Evolutionary conservation across 2,888 invertebrate species (phyloP).

Genomic region (Onchidella celtica): DNA sequence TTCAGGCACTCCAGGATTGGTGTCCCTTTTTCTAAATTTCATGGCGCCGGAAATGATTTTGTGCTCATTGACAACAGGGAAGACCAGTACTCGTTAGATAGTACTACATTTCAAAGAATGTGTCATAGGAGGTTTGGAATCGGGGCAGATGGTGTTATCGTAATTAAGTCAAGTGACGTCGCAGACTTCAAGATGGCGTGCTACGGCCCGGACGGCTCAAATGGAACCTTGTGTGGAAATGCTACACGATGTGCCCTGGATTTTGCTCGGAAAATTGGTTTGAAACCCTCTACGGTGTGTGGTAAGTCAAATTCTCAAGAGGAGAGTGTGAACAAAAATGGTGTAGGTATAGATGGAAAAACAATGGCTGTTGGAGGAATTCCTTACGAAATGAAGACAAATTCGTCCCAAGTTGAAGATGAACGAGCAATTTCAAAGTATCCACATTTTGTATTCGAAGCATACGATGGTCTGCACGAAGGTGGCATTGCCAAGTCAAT

Average conservation of each 20-base stretch:
- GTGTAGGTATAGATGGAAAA: no score
- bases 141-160: conserved; percentile 61
- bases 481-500: conserved; percentile 20
- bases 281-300: no score
- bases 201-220: conserved; percentile 57
- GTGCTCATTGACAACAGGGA: conserved; percentile 28
- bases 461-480: conserved; percentile 51
- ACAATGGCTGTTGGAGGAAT: no score
- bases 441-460: conserved; percentile 51
- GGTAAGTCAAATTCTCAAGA: no score
- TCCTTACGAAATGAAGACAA: no score
- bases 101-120: conserved; percentile 41
- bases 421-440: no score
- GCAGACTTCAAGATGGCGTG: conserved; percentile 54
- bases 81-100: neutral
- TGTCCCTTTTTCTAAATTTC: conserved; percentile 59
- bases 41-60: conserved; percentile 64
- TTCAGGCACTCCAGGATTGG: no score
- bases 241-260: conserved; percentile 59
- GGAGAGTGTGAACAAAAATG: no score
- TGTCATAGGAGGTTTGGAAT: conserved; percentile 60
- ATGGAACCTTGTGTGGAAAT: conserved; percentile 62
- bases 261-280: conserved; percentile 53
- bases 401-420: no score
- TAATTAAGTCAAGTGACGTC: conserved; percentile 28